Base-by-base conservation (phyloP, 2,113 vertebrate species). In the Aldabrachelys gigantea region DNA sequence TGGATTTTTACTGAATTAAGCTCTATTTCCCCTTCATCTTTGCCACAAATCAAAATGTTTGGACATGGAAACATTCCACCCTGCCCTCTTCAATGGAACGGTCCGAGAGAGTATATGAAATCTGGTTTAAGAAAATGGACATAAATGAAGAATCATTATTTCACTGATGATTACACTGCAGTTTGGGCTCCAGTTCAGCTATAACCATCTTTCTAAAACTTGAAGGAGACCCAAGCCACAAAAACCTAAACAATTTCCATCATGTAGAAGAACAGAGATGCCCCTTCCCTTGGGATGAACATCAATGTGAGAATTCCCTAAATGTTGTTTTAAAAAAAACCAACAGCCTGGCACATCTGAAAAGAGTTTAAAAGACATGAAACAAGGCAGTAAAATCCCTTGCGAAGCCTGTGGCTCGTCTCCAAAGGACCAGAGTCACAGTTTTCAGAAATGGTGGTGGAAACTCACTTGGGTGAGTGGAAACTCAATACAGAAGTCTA, bases 81-180 rank as follows among this genome's bases (percentile, higher is more conserved):
- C 92, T 96, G 95, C 92, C 92, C 92, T 96, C 76, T 95, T 95
- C 80, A 92, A 96, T 94, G 80, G 87, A 89, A 85, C n/a, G 90
- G 90, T 96, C 85, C 87, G 83, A 57, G 44, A 95, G 91, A 96
- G 13, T 0, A 95, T 90, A 92, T 52, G 0, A 97, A 96, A 91
- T 89, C 93, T 94, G 95, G 95, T 93, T 97, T 97, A 94, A 90
- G 31, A 95, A 94, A 92, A 85, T 84, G 95, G 95, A 93, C 95
- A 97, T 95, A 92, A 97, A 96, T 90, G 90, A 95, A 97, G 88
- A 91, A 89, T n/a, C 84, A 96, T 93, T 96, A 97, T 97, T 97
- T 96, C 91, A 95, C 72, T 65, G 82, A 94, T 94, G 90, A 90
- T 95, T 95, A 95, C 79, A 22, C 88, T 92, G 89, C 80, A 90